Conservation (phyloP, 1,140 invertebrate species). For the Pinna nobilis region DNA sequence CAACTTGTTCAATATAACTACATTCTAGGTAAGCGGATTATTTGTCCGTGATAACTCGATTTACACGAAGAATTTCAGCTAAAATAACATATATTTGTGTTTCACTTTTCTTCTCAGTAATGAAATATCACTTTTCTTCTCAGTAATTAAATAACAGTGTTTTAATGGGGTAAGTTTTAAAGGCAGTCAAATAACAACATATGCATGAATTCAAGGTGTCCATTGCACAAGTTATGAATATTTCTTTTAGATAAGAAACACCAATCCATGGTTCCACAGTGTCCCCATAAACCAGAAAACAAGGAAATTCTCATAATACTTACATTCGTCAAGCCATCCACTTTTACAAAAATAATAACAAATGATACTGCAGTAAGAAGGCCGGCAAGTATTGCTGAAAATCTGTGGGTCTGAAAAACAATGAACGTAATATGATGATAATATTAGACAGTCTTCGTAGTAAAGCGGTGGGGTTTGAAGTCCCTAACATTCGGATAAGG, state of each 20-base stretch:
- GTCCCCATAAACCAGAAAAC: background rate
- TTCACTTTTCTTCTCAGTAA: background rate
- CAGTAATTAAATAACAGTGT: background rate
- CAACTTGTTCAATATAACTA: no score
- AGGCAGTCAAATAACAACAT: background rate
- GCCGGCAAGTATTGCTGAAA: constrained; percentile 90
- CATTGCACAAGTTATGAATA: background rate
- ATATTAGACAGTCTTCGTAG: no score
- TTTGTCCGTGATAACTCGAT: no score
- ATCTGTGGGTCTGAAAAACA: constrained; percentile 85
- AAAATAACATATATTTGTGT: no score
- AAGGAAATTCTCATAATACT: constrained; percentile 17
- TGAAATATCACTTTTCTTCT: background rate
- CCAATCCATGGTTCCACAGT: no score
- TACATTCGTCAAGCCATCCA: constrained; percentile 81
- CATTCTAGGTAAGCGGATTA: no score
- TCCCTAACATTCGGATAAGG: no score
- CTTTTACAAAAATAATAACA: constrained; percentile 88
- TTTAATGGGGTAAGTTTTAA: background rate
- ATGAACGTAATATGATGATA: background rate
- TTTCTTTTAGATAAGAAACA: no score
- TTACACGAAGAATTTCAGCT: no score
- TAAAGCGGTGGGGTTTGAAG: no score
- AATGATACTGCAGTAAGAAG: constrained; percentile 85
- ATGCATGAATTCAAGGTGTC: background rate